Percentiles rank a stretch among this genome's conserved stretches.
Conservation (phyloP, 1,140 invertebrate genomes). For the Drosophila auraria region DNA sequence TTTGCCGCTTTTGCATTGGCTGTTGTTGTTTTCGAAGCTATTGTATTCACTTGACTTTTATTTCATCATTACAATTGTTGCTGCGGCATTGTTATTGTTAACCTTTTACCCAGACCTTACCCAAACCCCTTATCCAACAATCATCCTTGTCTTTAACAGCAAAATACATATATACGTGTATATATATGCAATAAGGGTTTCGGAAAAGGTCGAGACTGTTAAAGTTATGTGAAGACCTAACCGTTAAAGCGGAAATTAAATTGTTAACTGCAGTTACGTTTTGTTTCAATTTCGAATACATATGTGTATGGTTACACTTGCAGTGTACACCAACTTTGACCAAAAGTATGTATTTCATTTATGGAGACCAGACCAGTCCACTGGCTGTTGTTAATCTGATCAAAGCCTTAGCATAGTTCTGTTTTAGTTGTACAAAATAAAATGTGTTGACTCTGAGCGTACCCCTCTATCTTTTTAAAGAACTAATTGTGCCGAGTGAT, state of each 20-base stretch:
- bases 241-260: constrained; percentile 45
- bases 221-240: background rate
- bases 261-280: constrained; percentile 68
- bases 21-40: constrained; percentile 64
- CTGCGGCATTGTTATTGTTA: constrained; percentile 73
- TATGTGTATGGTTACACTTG: background rate
- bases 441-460: too few species aligned
- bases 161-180: constrained; percentile 9
- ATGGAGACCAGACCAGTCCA: background rate
- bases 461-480: too few species aligned
- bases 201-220: constrained; percentile 18
- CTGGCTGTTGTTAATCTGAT: too few species aligned
- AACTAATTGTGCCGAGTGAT: too few species aligned
- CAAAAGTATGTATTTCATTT: background rate
- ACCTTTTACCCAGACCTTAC: constrained; percentile 60
- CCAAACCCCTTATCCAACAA: constrained; percentile 1
- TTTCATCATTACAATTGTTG: constrained; percentile 75
- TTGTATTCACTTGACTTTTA: constrained; percentile 79
- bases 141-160: constrained; percentile 48
- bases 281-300: constrained; percentile 23
- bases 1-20: constrained; percentile 41
- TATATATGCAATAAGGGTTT: background rate
- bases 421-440: too few species aligned
- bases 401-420: too few species aligned
- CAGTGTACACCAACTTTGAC: background rate